These are phyloP conservation scores for Heliopora coerulea DNA, from an alignment of 92 coral and sea anemone genomes.

Conservation along the genomic window DNA sequence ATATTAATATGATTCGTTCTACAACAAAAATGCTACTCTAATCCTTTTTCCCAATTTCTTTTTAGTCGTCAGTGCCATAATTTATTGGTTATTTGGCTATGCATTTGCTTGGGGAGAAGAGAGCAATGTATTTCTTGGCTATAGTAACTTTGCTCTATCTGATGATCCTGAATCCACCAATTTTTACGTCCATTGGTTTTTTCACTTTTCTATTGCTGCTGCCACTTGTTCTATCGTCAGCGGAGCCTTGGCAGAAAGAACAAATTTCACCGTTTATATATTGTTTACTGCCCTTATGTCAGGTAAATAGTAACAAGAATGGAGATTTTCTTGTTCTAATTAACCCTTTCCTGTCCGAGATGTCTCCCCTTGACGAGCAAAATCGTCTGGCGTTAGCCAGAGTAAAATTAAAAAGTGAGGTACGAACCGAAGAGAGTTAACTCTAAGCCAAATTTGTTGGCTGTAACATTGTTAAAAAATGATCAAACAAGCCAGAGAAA, in stretches of 20 bases:
- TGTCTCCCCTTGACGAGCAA: no score
- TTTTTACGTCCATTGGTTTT: conserved; percentile 40
- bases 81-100: conserved; percentile 51
- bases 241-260: conserved; percentile 51
- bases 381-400: no score
- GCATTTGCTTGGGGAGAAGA: conserved; percentile 56
- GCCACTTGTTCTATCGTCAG: conserved; percentile 47
- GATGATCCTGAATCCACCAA: conserved; percentile 32
- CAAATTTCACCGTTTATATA: conserved; percentile 45
- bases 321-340: no score
- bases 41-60: not conserved
- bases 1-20: no score
- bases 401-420: no score
- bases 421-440: no score
- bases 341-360: no score
- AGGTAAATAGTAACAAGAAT: no score
- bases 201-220: conserved; percentile 44
- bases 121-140: conserved; percentile 42
- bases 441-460: no score
- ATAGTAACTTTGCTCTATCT: conserved; percentile 48
- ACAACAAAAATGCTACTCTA: no score
- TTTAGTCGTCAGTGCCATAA: conserved; percentile 41
- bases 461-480: no score
- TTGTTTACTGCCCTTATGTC: conserved; percentile 44
- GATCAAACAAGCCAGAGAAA: no score